Base-by-base conservation (phyloP, 2,113 vertebrate species). In the Planiliza haematocheilus region DNA sequence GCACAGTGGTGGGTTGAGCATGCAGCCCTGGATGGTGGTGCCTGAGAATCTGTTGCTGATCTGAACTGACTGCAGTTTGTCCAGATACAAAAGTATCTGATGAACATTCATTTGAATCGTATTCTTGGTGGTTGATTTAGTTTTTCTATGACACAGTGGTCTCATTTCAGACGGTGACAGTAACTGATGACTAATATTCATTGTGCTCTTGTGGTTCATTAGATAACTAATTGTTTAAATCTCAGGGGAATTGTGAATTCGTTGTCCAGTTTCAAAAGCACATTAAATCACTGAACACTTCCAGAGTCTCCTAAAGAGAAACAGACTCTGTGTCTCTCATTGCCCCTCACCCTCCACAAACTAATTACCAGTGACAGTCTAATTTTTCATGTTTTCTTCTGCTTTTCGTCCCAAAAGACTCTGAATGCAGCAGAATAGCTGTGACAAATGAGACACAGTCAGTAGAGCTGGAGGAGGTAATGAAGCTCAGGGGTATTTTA, bases 291-390 rank as follows among this genome's bases (percentile, higher is more conserved):
- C 16, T 24, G n/a, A 37, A 45, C 16, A 16, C 43, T 16, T n/a
- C n/a, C n/a, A n/a, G n/a, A n/a, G n/a, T 30, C 24, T 5, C 24
- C 24, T 30, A 16, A 1, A 36, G 59, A 34, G 49, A 45, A 55
- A 4, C 50, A 14, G 39, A 53, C 18, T 39, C 10, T 7, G 16
- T 38, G 5, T 42, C 46, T 50, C n/a, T 52, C 39, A 18, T 34
- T 71, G 20, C 50, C 37, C 16, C 34, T 62, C 16, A 30, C 7
- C 10, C 4, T 70, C 17, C 52, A 10, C 18, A 56, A 17, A 16
- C 11, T 56, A 56, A 64, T 74, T 41, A 50, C 18, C 20, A 41
- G n/a, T 41, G 41, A 11, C 34, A 48, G 18, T 16, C 18, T 48
- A 0, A 64, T 56, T 13, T n/a, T 48, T 45, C 59, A 30, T 30